Base-by-base conservation (phyloP, 2,797 vertebrate species). In the Yasuhikotakia modesta region DNA sequence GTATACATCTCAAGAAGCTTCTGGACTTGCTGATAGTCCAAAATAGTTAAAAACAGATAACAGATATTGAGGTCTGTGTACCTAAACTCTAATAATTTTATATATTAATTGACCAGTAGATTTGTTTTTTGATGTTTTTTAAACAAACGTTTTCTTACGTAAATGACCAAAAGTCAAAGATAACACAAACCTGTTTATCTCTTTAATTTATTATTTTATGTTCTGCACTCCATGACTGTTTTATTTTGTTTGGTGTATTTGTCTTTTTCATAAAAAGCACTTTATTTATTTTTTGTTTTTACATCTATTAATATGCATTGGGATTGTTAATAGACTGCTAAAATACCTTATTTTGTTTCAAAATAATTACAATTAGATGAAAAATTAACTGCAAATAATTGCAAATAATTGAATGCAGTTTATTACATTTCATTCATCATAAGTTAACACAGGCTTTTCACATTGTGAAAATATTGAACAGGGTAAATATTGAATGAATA, bases 341-440 rank as follows among this genome's bases (percentile, higher is more conserved):
- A 10, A 72, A 30, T 35, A 1, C 2, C 19, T 0, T 6, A 17
- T 50, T 32, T 63, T 73, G 12, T 24, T 22, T 52, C 58, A 64
- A 35, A 16, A 13, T 22, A 52, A 70, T 71, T 12, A 55, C 30
- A 65, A 87, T 79, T 86, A 48, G 61, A 72, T n/a, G 57, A 2
- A 14, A 19, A 58, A 27, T 13, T 5, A n/a, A 50, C 5, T 17
- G 1, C 13, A 53, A 10, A n/a, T n/a, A n/a, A n/a, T n/a, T 3
- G 14, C n/a, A n/a, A n/a, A n/a, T n/a, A 39, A 55, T 70, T 6
- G 53, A 32, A 35, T 53, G 6, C 8, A 53, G 14, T 16, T 21
- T 7, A 21, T 53, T 53, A 35, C 6, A 35, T 5, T 35, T 35
- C 32, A 35, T 32, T 48, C 22, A 57, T 24, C 14, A 39, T 14